Percentiles rank a stretch among this genome's conserved stretches.
These are phyloP conservation scores for Montipora foliosa DNA, from an alignment of 64 coral and sea anemone genomes.

Conservation along the genomic window DNA sequence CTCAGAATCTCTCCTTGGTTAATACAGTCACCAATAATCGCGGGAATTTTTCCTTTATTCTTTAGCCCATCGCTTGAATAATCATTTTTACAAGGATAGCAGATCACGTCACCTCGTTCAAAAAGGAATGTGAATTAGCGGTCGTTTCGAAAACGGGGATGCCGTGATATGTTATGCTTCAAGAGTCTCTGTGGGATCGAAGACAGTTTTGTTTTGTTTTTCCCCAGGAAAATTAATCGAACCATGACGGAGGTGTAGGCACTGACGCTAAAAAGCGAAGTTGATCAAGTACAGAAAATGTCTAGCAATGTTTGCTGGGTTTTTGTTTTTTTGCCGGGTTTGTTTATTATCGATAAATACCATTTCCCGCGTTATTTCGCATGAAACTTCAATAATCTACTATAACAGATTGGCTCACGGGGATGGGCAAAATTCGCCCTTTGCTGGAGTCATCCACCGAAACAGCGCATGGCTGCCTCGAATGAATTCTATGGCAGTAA, in stretches of 20 bases:
- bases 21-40: not conserved
- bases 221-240: not conserved
- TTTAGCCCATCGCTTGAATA: not conserved
- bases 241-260: not conserved
- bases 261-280: not conserved
- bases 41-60: not conserved
- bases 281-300: slow-evolving; percentile 15
- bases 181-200: not conserved
- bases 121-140: not conserved
- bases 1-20: not conserved
- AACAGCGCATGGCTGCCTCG: not conserved
- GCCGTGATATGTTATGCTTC: slow-evolving; percentile 11
- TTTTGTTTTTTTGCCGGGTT: slow-evolving; percentile 9
- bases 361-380: not conserved
- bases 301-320: slow-evolving; percentile 30
- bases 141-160: not conserved
- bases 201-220: not conserved
- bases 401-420: not conserved
- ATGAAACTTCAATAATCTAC: not conserved
- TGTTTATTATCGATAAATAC: slow-evolving; percentile 9
- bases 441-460: not conserved
- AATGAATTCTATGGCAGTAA: slow-evolving; percentile 15
- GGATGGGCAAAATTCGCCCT: not conserved
- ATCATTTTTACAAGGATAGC: not conserved
- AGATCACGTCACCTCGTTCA: slow-evolving; percentile 38